Evolutionary conservation across 1,140 invertebrate species (phyloP), one percentile per base, ranked within the genome.

Genomic region (Zaprionus taronus): DNA sequence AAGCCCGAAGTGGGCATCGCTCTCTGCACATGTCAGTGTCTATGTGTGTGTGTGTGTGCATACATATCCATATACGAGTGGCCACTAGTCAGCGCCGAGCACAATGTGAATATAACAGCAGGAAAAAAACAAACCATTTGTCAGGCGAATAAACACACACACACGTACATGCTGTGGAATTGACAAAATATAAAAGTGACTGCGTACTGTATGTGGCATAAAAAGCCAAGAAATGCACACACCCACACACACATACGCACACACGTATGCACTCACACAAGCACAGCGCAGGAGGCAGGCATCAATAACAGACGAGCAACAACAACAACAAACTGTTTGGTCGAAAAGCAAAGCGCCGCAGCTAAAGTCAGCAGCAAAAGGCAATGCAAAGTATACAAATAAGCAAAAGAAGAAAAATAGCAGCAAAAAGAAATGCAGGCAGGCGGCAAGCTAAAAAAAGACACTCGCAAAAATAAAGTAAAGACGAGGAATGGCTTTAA

Each of bases 61-160:
- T 24, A 28, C 22, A n/a, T 24, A 28, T 56, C 15, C 24, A 56
- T 56, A 38, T 34, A 22, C 38, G 26, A 68, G 47, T 67, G 56
- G 64, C 22, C 53, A 49, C 51, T 31, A 64, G 26, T 56, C 34
- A 57, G 49, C 60, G 36, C 51, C 31, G 53, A 17, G 41, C 56
- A 69, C 36, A 57, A 63, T 69, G 58, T 57, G 36, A 55, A 57
- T 51, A 61, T 15, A 53, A 38, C 51, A 64, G 67, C 72, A 75
- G 72, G 72, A 75, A 75, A 75, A 75, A 75, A 75, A 75, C 67
- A 75, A 71, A 75, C 67, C 53, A 75, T 75, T 75, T 71, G 67
- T 75, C 72, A 75, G 72, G 34, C 67, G 31, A 44, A 55, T 66
- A 69, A 69, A 53, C 51, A 62, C 26, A 57, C 11, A 64, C n/a